These are phyloP conservation scores for Coryphaenoides rupestris DNA, from an alignment of 2,113 vertebrate species.

Conservation along the genomic window DNA sequence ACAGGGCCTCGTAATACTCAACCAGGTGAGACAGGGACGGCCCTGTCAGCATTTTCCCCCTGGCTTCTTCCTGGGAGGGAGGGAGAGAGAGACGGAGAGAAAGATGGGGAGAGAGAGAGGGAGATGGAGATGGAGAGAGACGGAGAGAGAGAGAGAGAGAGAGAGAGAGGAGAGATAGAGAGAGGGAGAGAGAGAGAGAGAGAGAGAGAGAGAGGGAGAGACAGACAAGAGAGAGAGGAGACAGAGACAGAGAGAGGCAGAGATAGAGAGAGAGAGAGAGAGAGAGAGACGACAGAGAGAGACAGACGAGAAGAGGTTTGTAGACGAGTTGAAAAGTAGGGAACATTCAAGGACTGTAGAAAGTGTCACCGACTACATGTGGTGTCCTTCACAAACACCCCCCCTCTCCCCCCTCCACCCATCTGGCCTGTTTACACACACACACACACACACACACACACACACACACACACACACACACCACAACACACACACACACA, in stretches of 20 bases:
- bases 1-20: background rate
- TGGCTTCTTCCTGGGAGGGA: background rate
- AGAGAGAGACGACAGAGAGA: background rate
- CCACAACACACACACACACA: no score
- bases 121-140: no score
- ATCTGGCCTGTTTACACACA: background rate
- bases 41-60: background rate
- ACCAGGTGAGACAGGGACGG: background rate
- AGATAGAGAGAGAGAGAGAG: background rate
- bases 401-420: no score
- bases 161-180: background rate
- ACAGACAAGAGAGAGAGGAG: no score
- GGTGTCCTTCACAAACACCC: no score
- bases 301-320: background rate
- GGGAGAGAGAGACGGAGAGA: background rate
- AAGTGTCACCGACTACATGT: no score
- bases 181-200: constrained; percentile 1
- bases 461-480: no score
- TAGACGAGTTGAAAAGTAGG: background rate
- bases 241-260: background rate
- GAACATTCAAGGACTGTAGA: no score
- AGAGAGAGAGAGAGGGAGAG: background rate
- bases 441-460: background rate
- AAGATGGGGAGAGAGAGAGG: no score
- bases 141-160: no score